A percentile compares a stretch with the other conserved stretches of the same genome.
phyloP scores from a whole-genome alignment of 2,113 vertebrate genomes.

The Motacilla tschutschensis region DNA sequence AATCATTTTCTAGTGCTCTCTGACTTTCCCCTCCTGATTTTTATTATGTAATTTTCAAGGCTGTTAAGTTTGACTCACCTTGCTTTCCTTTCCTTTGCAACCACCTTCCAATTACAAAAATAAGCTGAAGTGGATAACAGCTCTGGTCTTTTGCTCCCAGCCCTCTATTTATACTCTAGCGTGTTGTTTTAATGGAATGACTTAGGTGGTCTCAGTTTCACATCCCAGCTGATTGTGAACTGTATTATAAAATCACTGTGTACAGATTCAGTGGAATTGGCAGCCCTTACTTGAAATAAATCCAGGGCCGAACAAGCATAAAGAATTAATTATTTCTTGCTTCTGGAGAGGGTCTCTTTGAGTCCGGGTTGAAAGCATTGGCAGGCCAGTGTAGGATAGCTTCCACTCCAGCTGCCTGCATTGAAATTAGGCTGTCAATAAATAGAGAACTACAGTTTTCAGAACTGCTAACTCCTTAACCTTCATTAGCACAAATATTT shows the following conservation, averaged over 20 bases:
- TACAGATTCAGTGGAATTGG: slow-evolving; percentile 46
- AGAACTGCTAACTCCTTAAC: slow-evolving; percentile 57
- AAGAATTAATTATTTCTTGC: slow-evolving; percentile 67
- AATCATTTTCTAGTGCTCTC: background rate
- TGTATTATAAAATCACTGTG: slow-evolving; percentile 44
- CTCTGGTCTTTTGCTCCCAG: slow-evolving; percentile 45
- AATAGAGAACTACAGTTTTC: slow-evolving; percentile 61
- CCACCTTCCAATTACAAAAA: slow-evolving; percentile 10
- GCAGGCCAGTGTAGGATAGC: background rate
- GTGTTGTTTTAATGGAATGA: slow-evolving; percentile 45
- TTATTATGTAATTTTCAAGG: slow-evolving; percentile 1
- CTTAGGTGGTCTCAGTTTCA: slow-evolving; percentile 53
- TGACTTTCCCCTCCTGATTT: background rate
- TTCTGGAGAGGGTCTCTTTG: slow-evolving; percentile 64
- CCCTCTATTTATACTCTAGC: background rate
- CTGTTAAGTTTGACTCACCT: slow-evolving; percentile 1
- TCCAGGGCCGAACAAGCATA: slow-evolving; percentile 51
- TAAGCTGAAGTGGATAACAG: slow-evolving; percentile 27
- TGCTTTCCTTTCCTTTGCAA: slow-evolving; percentile 6
- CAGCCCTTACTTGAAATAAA: slow-evolving; percentile 52
- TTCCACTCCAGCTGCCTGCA: slow-evolving; percentile 30
- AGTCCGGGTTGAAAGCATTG: slow-evolving; percentile 42
- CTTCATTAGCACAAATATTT: slow-evolving; percentile 71
- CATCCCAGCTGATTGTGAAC: slow-evolving; percentile 9
- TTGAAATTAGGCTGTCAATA: slow-evolving; percentile 20